Conservation (phyloP, 2,797 vertebrate species). For the Ciconia nigra region DNA sequence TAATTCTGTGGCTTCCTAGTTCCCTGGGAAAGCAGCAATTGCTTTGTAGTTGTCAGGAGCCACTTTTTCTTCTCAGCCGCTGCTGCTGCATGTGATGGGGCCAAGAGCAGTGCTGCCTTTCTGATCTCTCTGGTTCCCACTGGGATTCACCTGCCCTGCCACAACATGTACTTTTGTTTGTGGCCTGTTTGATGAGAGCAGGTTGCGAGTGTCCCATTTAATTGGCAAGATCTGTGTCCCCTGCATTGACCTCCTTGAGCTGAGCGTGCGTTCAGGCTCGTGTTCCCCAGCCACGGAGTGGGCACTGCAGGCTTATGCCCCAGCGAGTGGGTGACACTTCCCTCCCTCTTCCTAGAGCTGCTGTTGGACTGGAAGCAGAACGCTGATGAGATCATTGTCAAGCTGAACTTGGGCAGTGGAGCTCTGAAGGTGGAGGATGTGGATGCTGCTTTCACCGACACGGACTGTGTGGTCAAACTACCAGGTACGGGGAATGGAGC, state of each 20-base stretch:
- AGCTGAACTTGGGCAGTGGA: conserved; percentile 84
- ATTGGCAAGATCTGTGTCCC: neutral
- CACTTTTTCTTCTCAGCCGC: neutral
- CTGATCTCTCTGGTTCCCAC: neutral
- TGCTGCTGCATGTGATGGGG: neutral
- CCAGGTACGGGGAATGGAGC: conserved; percentile 71
- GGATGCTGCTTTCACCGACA: conserved; percentile 85
- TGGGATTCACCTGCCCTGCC: neutral
- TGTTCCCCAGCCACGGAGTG: neutral
- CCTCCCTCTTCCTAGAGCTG: conserved; percentile 77
- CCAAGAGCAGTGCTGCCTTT: neutral
- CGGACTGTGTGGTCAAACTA: conserved; percentile 83
- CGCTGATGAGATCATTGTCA: conserved; percentile 89
- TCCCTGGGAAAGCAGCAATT: conserved; percentile 9
- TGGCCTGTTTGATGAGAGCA: neutral
- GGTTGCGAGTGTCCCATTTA: neutral
- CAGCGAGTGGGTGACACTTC: neutral
- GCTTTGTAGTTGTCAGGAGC: neutral
- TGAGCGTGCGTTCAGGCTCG: neutral
- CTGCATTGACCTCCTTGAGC: neutral
- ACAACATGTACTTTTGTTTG: neutral
- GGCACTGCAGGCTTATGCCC: neutral
- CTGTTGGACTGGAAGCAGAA: conserved; percentile 97
- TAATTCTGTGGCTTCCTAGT: conserved; percentile 13
- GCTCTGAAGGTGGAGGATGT: conserved; percentile 85